A percentile compares a stretch with the other conserved stretches of the same genome.
phyloP scores from a whole-genome alignment of 1,140 invertebrate genomes.

The Camponotus pennsylvanicus region DNA sequence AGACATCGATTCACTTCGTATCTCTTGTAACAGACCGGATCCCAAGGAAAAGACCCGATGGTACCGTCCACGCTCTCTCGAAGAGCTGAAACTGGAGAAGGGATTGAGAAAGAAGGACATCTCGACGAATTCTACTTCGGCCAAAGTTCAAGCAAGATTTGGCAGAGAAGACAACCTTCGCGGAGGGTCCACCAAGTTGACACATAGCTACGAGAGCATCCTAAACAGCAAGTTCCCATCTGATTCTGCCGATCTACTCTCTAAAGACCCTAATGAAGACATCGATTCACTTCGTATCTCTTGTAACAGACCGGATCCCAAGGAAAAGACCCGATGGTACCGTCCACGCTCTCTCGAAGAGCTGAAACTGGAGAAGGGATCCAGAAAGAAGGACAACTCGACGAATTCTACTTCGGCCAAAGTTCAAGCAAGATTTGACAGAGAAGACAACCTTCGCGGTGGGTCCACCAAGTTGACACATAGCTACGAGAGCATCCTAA shows the following conservation, averaged over 20 bases:
- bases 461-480: slow-evolving; percentile 10
- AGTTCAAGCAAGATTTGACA: neutral
- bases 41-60: neutral
- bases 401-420: neutral
- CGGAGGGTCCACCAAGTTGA: neutral
- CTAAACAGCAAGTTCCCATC: neutral
- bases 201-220: slow-evolving; percentile 26
- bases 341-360: slow-evolving; percentile 29
- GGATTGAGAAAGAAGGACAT: neutral
- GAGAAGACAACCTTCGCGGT: neutral
- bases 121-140: neutral
- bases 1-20: neutral
- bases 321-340: neutral
- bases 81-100: slow-evolving; percentile 17
- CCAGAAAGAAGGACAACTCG: neutral
- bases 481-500: slow-evolving; percentile 26
- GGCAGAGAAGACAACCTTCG: neutral
- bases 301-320: neutral
- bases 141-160: neutral
- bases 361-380: neutral
- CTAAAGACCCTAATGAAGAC: neutral
- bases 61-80: slow-evolving; percentile 20
- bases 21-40: neutral
- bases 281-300: neutral
- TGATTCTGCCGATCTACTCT: neutral